Evolutionary conservation across 2,888 invertebrate species (phyloP).

Genomic region (Shargacucullia verbasci): DNA sequence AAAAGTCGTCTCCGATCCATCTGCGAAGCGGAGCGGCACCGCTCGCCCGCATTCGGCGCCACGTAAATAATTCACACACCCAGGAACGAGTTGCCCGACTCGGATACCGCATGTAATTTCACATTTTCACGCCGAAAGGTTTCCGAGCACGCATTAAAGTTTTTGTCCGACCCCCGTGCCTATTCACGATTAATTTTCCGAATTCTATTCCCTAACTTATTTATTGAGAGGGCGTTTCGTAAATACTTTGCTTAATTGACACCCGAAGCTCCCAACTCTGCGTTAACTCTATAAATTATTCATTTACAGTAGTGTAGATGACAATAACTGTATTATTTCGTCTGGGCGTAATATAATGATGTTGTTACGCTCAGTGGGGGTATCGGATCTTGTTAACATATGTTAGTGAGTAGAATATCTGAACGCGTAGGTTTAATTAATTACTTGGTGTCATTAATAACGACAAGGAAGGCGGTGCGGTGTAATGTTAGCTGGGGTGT

Average conservation of each 20-base stretch:
- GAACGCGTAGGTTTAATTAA: conserved; percentile 75
- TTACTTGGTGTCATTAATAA: conserved; percentile 78
- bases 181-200: conserved; percentile 81
- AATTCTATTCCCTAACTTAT: conserved; percentile 81
- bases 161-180: conserved; percentile 74
- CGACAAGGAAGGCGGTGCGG: conserved; percentile 70
- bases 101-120: conserved; percentile 79
- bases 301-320: conserved; percentile 68
- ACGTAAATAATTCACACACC: conserved; percentile 81
- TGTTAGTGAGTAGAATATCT: conserved; percentile 74
- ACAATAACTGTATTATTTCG: conserved; percentile 66
- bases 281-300: conserved; percentile 75
- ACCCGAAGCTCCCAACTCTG: conserved; percentile 70
- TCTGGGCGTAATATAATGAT: conserved; percentile 65
- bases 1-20: conserved; percentile 69
- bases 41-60: conserved; percentile 70
- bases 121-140: conserved; percentile 79
- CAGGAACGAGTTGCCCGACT: conserved; percentile 72
- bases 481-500: conserved; percentile 59
- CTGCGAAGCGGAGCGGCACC: conserved; percentile 52
- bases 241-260: conserved; percentile 82
- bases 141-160: conserved; percentile 80
- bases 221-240: conserved; percentile 75
- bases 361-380: conserved; percentile 63
- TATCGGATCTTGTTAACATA: conserved; percentile 77